Evolutionary conservation across 2,113 vertebrate species (phyloP), one percentile per base, ranked within the genome.

Genomic region (Micronycteris hirsuta): DNA sequence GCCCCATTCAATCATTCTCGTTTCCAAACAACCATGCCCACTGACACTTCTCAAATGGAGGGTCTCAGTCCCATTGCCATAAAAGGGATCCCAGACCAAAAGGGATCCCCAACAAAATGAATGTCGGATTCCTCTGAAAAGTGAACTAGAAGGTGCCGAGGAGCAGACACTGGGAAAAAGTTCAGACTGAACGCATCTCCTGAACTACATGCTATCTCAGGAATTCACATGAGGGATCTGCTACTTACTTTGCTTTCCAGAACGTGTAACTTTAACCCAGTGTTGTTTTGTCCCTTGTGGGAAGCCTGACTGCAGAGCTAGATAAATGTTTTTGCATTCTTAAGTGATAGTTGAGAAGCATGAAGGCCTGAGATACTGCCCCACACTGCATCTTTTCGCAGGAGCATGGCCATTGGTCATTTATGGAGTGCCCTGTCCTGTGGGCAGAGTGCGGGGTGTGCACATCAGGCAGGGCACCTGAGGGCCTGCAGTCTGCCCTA

Each of bases 11-110:
- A 93, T 97, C 93, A 96, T 92, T 91, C 65, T 86, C 65, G 70
- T 73, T 97, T 95, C 91, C 87, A 94, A 97, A 96, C 91, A 97
- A 49, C 85, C 88, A 85, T 78, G 41, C 70, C 85, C 43, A 65
- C 47, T 93, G 94, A 95, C 80, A 93, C 80, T 58, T 97, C 24
- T 49, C 94, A 96, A 87, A 92, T 26, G 84, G 81, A 90, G 47
- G 58, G 58, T 80, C 74, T 86, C 26, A 4, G 43, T 49, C n/a
- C 73, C 41, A 43, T 28, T 56, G 20, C 93, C 94, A 76, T 94
- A 96, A 96, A 96, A 96, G 68, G 82, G 93, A 47, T 80, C 56
- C 70, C 70, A 92, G 70, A n/a, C 67, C 33, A 36, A 81, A 81
- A 73, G 45, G 45, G n/a, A 82, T 74, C 47, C 31, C 33, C 11